Base-by-base conservation (phyloP, 2,113 vertebrate genomes). In the Bubo bubo region DNA sequence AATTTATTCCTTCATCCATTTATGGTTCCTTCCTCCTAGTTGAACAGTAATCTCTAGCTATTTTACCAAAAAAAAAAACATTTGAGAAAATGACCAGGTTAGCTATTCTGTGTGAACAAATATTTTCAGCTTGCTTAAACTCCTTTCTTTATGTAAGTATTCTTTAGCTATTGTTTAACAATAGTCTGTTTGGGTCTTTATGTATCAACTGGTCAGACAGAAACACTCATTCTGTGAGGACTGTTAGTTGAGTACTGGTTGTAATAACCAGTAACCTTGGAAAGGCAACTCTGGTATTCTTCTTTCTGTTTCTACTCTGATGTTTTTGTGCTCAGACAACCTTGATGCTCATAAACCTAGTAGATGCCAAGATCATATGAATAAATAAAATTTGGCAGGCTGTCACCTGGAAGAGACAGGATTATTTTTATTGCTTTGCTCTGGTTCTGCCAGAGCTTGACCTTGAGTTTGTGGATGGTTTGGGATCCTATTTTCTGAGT, bases 381-480 rank as follows among this genome's bases (percentile, higher is more conserved):
- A 86, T 80, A 92, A 84, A 94, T 90, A 88, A 95, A 35, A 49
- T 68, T 43, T 95, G 93, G 45, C 89, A 96, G 68, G 23, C 62
- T 95, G 76, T 96, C 91, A 82, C 39, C 45, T 60, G 63, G 14
- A 93, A 70, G 53, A 94, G 37, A 49, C 35, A 7, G 75, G 68
- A 77, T 79, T 72, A 23, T 53, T 93, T 95, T 90, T 79, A 95
- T 75, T 91, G 72, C 64, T 90, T 81, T 92, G 43, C 32, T 91
- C 59, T 83, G 82, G 50, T 67, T 91, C 62, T 83, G 71, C 43
- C 24, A 7, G 30, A 92, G 47, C 24, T 68, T 92, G 81, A 92
- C 91, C 81, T 90, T 97, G 83, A 77, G 23, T 53, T 73, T 88
- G 20, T 14, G 4, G 34, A 39, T 71, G 53, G 34, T 79, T 96